phyloP scores from a whole-genome alignment of 2,888 invertebrate species.

The Acanthosepion lycidas region DNA sequence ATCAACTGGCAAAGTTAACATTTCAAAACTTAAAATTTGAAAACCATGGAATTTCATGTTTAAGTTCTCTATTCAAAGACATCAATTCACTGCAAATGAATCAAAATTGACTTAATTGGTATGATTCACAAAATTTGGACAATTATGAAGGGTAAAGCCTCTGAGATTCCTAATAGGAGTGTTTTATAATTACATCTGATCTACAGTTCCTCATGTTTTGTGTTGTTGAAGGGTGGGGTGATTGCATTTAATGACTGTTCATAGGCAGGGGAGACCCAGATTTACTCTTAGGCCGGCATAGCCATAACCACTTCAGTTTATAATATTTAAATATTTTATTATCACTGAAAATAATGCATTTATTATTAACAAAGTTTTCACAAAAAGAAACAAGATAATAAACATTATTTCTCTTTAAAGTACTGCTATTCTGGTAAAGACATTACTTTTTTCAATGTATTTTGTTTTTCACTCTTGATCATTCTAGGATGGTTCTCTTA shows the following conservation, averaged over 20 bases:
- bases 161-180: neutral
- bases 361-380: neutral
- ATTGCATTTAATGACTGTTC: constrained; percentile 15
- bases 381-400: neutral
- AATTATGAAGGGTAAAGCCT: constrained; percentile 33
- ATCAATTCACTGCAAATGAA: neutral
- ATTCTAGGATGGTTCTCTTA: neutral
- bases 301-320: neutral
- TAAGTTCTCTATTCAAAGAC: constrained; percentile 8
- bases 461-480: neutral
- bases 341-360: neutral
- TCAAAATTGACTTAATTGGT: neutral
- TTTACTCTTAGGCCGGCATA: neutral
- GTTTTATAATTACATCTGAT: constrained; percentile 33
- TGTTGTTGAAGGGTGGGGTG: neutral
- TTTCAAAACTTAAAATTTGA: neutral
- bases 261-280: neutral
- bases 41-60: neutral
- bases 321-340: neutral
- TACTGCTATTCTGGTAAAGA: neutral
- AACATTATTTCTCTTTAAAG: neutral
- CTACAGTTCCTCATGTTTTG: neutral
- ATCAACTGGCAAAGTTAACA: neutral
- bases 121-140: constrained; percentile 6
- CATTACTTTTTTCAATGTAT: neutral